Percentiles rank a stretch among this genome's conserved stretches.
Conservation (phyloP, 1,140 invertebrate species). For the Drosophila setifemur region DNA sequence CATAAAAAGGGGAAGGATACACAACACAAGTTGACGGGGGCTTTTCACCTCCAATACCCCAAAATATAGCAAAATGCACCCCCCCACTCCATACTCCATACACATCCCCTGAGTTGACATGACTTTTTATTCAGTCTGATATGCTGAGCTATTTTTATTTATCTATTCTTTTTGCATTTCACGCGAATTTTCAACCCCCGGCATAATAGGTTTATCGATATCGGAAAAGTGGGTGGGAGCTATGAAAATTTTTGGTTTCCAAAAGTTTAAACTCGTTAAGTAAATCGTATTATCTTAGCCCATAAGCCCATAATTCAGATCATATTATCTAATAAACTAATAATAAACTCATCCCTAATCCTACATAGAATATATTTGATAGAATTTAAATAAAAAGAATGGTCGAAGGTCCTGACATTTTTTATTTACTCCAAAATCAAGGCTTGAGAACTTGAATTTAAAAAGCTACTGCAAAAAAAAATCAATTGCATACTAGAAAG, state of each 20-base stretch:
- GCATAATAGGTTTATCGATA: conserved; percentile 13
- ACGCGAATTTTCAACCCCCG: conserved; percentile 3
- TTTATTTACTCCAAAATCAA: too few species aligned
- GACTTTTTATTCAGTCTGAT: conserved; percentile 48
- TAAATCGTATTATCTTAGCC: neutral
- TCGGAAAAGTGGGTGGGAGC: neutral
- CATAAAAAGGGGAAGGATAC: conserved; percentile 31
- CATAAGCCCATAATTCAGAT: too few species aligned
- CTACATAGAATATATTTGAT: too few species aligned
- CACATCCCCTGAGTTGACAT: conserved; percentile 34
- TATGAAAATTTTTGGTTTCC: neutral
- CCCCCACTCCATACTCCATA: neutral
- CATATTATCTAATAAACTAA: too few species aligned
- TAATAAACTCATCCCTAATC: too few species aligned
- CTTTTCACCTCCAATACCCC: conserved; percentile 21
- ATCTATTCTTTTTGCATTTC: conserved; percentile 35
- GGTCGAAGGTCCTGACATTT: too few species aligned
- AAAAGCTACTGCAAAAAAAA: too few species aligned
- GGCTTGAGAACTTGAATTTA: too few species aligned
- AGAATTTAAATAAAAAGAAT: too few species aligned
- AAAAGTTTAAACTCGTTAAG: too few species aligned
- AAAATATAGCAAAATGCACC: neutral
- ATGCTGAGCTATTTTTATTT: conserved; percentile 12
- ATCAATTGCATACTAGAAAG: too few species aligned
- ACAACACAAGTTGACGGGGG: conserved; percentile 36